phyloP scores from a whole-genome alignment of 2,113 vertebrate species.

The Heterotilapia buettikoferi region DNA sequence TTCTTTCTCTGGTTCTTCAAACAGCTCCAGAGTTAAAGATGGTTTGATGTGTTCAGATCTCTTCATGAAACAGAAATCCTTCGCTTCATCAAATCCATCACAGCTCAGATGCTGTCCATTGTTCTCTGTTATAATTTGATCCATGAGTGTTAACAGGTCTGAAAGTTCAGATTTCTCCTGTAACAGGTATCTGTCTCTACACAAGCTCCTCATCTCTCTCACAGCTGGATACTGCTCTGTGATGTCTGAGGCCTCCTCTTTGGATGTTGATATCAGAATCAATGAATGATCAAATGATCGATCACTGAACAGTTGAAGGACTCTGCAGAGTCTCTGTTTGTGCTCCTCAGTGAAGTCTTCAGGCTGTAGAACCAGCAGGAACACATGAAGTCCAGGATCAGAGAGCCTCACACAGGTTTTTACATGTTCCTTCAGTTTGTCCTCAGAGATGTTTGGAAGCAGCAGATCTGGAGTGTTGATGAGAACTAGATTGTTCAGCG shows the following conservation, averaged over 20 bases:
- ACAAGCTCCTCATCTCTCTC: not conserved
- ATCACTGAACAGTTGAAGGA: not conserved
- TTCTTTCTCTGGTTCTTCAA: not conserved
- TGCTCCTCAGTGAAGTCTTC: not conserved
- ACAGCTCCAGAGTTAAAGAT: not conserved
- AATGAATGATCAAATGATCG: not conserved
- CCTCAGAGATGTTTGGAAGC: not conserved
- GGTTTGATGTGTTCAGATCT: not conserved
- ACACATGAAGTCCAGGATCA: not conserved
- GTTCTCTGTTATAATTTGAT: not conserved
- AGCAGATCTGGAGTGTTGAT: not conserved
- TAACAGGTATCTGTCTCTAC: not conserved
- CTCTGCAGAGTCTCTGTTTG: not conserved
- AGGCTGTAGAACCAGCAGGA: not conserved
- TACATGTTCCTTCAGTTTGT: not conserved
- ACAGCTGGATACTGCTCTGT: not conserved
- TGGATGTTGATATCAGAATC: not conserved
- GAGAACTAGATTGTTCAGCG: rapidly evolving
- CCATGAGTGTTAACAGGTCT: not conserved
- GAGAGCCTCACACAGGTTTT: not conserved
- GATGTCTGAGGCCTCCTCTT: not conserved
- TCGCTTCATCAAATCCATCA: not conserved
- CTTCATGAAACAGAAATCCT: not conserved
- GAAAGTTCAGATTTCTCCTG: not conserved
- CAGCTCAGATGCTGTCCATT: not conserved